These are phyloP conservation scores for Drosophila bipectinata DNA, from an alignment of 1,140 invertebrate species.

Conservation along the genomic window DNA sequence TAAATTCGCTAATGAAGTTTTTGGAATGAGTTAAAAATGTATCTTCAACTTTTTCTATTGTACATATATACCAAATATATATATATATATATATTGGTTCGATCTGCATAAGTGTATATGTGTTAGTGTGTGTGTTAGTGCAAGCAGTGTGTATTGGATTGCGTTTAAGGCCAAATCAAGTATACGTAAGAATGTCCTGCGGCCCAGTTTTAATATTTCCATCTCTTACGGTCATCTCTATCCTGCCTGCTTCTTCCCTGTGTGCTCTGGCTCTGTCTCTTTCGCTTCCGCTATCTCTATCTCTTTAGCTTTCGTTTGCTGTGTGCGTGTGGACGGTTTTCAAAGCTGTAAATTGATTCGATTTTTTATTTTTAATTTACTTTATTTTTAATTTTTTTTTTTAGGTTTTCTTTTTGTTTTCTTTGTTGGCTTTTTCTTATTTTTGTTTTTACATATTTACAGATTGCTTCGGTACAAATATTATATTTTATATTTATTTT, in stretches of 20 bases:
- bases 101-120: constrained; percentile 14
- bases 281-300: constrained; percentile 14
- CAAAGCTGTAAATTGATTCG: constrained; percentile 83
- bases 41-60: constrained; percentile 43
- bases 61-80: constrained; percentile 17
- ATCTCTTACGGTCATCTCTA: constrained; percentile 15
- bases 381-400: constrained; percentile 35
- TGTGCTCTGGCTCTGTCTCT: constrained; percentile 8
- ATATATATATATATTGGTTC: constrained; percentile 28
- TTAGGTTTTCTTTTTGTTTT: constrained; percentile 22
- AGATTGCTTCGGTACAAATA: constrained; percentile 70
- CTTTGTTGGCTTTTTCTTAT: constrained; percentile 30
- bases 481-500: constrained; percentile 30
- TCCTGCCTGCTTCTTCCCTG: not conserved
- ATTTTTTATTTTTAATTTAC: constrained; percentile 64
- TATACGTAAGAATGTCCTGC: constrained; percentile 61
- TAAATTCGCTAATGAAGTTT: constrained; percentile 31
- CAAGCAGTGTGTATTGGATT: constrained; percentile 33
- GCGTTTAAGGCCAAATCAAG: constrained; percentile 70
- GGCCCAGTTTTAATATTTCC: constrained; percentile 26
- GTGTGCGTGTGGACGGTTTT: constrained; percentile 84
- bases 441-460: constrained; percentile 79
- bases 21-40: constrained; percentile 19
- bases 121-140: constrained; percentile 7
- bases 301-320: constrained; percentile 51